Evolutionary conservation across 2,797 vertebrate species (phyloP).

Genomic region (Hafferia zeledoni): DNA sequence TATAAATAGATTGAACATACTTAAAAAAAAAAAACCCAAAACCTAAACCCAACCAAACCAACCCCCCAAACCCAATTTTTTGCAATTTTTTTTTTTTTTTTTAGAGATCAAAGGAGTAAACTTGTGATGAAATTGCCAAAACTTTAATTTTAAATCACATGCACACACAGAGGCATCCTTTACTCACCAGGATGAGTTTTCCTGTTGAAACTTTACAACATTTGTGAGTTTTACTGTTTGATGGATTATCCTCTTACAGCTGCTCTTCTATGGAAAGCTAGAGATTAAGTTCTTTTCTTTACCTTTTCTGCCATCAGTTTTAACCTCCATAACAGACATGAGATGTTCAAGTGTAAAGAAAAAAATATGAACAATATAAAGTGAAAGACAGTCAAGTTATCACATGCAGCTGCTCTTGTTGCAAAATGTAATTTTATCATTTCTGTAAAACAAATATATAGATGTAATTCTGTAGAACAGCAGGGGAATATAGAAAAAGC

Average conservation of each 20-base stretch:
- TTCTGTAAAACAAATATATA: not conserved
- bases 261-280: not conserved
- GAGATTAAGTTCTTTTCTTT: not conserved
- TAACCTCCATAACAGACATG: not conserved
- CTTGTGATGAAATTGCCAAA: not conserved
- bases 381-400: not conserved
- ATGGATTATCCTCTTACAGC: not conserved
- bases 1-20: not conserved
- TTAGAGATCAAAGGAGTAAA: not conserved
- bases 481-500: not conserved
- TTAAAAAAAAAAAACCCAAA: not conserved
- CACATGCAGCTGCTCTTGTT: not conserved
- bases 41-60: not conserved
- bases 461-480: not conserved
- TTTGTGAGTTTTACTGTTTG: not conserved
- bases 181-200: not conserved
- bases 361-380: not conserved
- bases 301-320: not conserved
- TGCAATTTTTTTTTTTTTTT: no score
- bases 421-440: not conserved
- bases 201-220: not conserved
- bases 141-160: not conserved
- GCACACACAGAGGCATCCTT: not conserved
- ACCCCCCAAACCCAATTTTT: no score
- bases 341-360: not conserved